Evolutionary conservation across 2,888 invertebrate genomes (phyloP).

Genomic region (Eupithecia dodoneata): DNA sequence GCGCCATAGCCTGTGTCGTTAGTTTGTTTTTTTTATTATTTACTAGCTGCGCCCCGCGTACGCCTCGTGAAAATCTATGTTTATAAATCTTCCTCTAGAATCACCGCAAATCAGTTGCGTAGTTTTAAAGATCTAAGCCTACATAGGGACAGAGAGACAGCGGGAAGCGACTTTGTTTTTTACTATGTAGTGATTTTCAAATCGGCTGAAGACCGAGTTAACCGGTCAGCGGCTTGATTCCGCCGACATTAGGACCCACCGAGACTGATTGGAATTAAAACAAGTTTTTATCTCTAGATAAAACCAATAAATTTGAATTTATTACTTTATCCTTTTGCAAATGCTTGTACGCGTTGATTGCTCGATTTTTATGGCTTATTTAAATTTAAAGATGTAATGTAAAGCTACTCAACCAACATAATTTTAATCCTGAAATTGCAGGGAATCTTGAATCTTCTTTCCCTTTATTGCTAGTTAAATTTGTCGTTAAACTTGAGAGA

Average conservation of each 20-base stretch:
- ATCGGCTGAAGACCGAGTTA: no score
- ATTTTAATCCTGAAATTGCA: background rate
- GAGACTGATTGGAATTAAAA: constrained; percentile 10
- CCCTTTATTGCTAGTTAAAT: background rate
- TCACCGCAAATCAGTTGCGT: no score
- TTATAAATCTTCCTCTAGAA: no score
- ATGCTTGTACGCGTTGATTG: background rate
- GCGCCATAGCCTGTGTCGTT: no score
- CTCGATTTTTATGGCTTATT: background rate
- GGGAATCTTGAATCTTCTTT: background rate
- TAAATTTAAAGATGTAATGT: background rate
- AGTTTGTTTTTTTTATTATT: no score
- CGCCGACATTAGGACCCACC: background rate
- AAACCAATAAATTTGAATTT: constrained; percentile 5
- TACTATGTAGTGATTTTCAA: no score
- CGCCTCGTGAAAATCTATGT: no score
- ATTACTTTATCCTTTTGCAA: constrained; percentile 18
- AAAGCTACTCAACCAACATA: background rate
- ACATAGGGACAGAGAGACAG: no score
- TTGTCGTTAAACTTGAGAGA: background rate
- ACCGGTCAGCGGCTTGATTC: background rate
- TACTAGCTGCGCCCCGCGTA: no score
- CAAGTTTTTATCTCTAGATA: constrained; percentile 19
- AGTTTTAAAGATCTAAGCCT: no score
- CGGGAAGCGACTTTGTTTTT: no score